Base-by-base conservation (phyloP, 2,888 invertebrate species). In the Platycnemis pennipes region DNA sequence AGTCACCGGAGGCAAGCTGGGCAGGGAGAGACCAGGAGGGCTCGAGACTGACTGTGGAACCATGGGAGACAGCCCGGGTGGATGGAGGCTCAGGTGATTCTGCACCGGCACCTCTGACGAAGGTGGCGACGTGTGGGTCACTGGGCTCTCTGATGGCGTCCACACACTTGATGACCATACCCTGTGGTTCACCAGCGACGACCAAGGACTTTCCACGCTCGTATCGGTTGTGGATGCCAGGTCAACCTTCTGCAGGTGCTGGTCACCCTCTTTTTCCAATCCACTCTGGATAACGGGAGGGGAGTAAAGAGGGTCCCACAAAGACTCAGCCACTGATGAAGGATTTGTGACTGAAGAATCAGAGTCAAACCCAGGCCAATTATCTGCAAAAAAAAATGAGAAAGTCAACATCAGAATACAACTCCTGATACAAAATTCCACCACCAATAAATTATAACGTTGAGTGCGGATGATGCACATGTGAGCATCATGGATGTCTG, bases 291-390 rank as follows among this genome's bases (percentile, higher is more conserved):
- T 37, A n/a, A 63, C 56, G 19, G 56, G 44, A 26, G 91, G 63
- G 0, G 91, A 44, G n/a, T 91, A 91, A 5, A 91, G n/a, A 13
- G 91, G 63, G 42, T 91, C 91, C 91, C 91, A 91, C 44, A 91
- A 37, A 22, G 91, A 91, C 63, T 91, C 91, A 19, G 91, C 91
- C 5, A 44, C 44, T 44, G 91, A 56, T n/a, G 91, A 91, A 0
- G 53, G n/a, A 42, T n/a, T 37, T 44, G 56, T 63, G 31, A 63
- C 63, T 63, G 91, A 22, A 63, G 91, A 42, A 42, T 91, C 63
- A 56, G 91, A 91, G 45, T 91, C 91, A 63, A 91, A 91, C n/a
- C 91, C 91, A 44, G 91, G 91, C 91, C 91, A 91, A 45, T 91
- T 91, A 56, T 91, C 91, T 91, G n/a, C 13, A 91, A 69, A 44